Evolutionary conservation across 2,888 invertebrate species (phyloP), one percentile per base, ranked within the genome.

Genomic region (Bugulina stolonifera): DNA sequence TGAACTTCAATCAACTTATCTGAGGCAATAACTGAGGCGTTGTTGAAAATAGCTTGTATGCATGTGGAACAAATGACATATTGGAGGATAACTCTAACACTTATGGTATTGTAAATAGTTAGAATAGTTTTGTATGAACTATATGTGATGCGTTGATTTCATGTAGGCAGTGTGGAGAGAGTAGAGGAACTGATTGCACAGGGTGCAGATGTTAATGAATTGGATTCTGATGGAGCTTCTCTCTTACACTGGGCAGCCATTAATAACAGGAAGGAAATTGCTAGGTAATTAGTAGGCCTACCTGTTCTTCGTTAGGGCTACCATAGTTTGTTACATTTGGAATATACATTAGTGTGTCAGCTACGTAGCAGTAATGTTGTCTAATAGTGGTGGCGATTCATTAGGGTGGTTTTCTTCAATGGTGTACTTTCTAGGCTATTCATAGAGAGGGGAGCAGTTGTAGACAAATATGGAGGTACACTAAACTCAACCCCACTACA

Each of bases 171-270:
- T n/a, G 27, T 64, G n/a, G 64, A 64, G 18, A 22, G 64, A 18
- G 64, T 64, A 5, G 10, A 32, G 64, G 93, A 96, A 84, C 87
- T 98, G 35, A 89, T 98, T 1, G 95, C 97, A 80, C 90, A 90
- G 54, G 97, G 97, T 0, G 79, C 75, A 75, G 93, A 96, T 86
- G 94, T 97, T 22, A 97, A 97, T 85, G 90, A 92, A 81, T 91
- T 94, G 69, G 98, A 99, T 85, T 88, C 89, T 76, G 98, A 99
- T 85, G 95, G 94, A 70, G 97, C 99, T 72, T 95, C 96, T 1
- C 86, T 99, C 71, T 87, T 99, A n/a, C 99, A 99, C 84, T 99
- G 99, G 99, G 98, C 98, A 54, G 92, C 98, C 25, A 99, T 99
- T 81, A 99, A 99, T 86, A 98, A 98, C 87, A 89, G 97, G 73